Conservation (phyloP, 2,888 invertebrate species). For the Plagodis dolabraria region DNA sequence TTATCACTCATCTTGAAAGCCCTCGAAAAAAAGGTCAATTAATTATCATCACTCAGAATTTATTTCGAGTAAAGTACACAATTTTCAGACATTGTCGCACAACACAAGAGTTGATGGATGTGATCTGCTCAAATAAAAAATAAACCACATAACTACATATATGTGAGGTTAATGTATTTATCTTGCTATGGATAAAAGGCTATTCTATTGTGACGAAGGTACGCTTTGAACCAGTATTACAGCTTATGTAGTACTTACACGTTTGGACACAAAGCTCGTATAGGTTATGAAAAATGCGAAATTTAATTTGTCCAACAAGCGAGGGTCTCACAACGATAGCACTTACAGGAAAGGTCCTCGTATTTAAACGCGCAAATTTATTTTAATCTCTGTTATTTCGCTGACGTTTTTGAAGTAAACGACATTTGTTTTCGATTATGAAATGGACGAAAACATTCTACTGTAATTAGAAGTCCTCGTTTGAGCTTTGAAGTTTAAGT, state of each 20-base stretch:
- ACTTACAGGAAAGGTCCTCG: slow-evolving; percentile 12
- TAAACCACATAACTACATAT: slow-evolving; percentile 15
- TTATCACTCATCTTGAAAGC: not conserved
- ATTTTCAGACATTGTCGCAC: slow-evolving; percentile 25
- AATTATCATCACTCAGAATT: slow-evolving; percentile 28
- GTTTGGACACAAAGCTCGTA: slow-evolving; percentile 27
- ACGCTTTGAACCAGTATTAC: slow-evolving; percentile 27
- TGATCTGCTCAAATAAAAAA: slow-evolving; percentile 26
- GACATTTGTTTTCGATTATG: slow-evolving; percentile 3
- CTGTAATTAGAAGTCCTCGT: too few species aligned
- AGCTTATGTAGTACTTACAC: slow-evolving; percentile 1
- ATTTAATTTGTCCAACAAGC: slow-evolving; percentile 34
- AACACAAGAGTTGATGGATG: slow-evolving; percentile 39
- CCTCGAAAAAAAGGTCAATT: slow-evolving; percentile 13
- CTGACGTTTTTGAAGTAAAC: not conserved
- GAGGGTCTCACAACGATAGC: slow-evolving; percentile 8
- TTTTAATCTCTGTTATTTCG: slow-evolving; percentile 14
- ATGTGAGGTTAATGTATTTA: slow-evolving; percentile 30
- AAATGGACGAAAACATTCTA: not conserved
- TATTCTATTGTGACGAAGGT: slow-evolving; percentile 41
- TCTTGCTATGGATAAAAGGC: slow-evolving; percentile 25
- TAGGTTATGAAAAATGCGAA: slow-evolving; percentile 35
- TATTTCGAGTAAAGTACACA: slow-evolving; percentile 16
- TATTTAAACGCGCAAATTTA: slow-evolving; percentile 14
- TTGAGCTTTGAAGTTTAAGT: too few species aligned